A percentile compares a stretch with the other conserved stretches of the same genome.
Conservation (phyloP, 1,140 invertebrate species). For the Lepidostoma basale region DNA sequence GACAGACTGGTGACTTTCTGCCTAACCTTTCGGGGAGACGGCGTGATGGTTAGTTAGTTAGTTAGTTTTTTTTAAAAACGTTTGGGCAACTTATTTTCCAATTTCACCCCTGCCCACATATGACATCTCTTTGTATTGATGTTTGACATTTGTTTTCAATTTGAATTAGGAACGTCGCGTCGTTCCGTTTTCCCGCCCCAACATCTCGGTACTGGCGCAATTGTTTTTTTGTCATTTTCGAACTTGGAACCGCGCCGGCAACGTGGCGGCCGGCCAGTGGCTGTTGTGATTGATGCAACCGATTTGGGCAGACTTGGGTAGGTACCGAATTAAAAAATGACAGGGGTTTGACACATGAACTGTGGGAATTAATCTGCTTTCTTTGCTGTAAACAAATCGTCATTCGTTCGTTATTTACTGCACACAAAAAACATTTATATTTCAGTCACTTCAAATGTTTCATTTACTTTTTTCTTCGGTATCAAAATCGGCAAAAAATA, state of each 20-base stretch:
- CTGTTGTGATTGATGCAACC: conserved; percentile 42
- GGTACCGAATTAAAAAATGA: conserved; percentile 6
- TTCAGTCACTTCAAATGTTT: too few species aligned
- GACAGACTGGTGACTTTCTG: too few species aligned
- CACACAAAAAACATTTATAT: too few species aligned
- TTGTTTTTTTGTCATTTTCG: conserved; percentile 5
- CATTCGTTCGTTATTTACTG: too few species aligned
- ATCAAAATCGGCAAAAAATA: too few species aligned
- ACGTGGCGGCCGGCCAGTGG: background rate
- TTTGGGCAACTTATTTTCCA: too few species aligned
- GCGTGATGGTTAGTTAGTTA: too few species aligned
- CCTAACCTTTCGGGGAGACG: too few species aligned
- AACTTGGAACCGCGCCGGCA: conserved; percentile 12
- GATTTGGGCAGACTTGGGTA: conserved; percentile 29
- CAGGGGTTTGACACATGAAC: conserved; percentile 34
- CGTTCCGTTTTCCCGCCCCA: conserved; percentile 25
- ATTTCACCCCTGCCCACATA: background rate
- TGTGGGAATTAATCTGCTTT: background rate
- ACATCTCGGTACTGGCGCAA: conserved; percentile 10
- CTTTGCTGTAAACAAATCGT: too few species aligned
- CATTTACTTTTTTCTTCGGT: too few species aligned
- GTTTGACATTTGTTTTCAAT: conserved; percentile 43
- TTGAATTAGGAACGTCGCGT: conserved; percentile 33
- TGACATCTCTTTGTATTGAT: conserved; percentile 20
- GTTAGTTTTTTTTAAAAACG: too few species aligned